Base-by-base conservation (phyloP, 2,797 vertebrate genomes). In the Pteronotus mesoamericanus region DNA sequence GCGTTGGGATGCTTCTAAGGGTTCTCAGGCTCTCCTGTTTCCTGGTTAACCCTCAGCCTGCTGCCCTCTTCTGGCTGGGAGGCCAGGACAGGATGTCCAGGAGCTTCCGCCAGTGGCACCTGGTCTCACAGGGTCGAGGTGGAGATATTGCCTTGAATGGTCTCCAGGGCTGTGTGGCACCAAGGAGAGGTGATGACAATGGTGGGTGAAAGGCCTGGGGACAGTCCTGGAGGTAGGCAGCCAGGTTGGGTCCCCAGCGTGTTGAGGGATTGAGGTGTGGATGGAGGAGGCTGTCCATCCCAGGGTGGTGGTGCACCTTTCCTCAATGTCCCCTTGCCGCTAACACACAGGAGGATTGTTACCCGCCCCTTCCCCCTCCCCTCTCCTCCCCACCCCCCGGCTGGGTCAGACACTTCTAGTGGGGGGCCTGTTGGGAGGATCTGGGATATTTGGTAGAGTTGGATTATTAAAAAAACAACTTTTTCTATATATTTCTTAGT, bases 341-440 rank as follows among this genome's bases (percentile, higher is more conserved):
- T 7, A 21, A 83, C 10, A 39, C 6, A 1, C 3, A 22, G 86
- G 32, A 51, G 12, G 46, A 32, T 34, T 32, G 11, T 29, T 6
- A 22, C 37, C 24, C 7, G 6, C 10, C 16, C 12, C 3, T 1
- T 1, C 18, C n/a, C n/a, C 0, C 14, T 32, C 39, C 46, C 0
- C 14, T 32, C 39, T 46, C 12, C 3, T 1, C 1, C 18, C n/a
- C n/a, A 0, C 14, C 32, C 39, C 46, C 66, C 24, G 32, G 5
- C 5, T 53, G 29, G 46, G 75, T 86, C 19, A 32, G 86, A 24
- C 7, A 18, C 7, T 86, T 87, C 34, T 61, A 12, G 12, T 48
- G 46, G 61, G 12, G 78, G 51, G 57, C 16, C 44, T 57, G 1
- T 42, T 21, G 21, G 68, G 18, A 93, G 53, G 34, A 53, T 19